phyloP scores from a whole-genome alignment of 2,113 vertebrate species.

The Aptenodytes forsteri region DNA sequence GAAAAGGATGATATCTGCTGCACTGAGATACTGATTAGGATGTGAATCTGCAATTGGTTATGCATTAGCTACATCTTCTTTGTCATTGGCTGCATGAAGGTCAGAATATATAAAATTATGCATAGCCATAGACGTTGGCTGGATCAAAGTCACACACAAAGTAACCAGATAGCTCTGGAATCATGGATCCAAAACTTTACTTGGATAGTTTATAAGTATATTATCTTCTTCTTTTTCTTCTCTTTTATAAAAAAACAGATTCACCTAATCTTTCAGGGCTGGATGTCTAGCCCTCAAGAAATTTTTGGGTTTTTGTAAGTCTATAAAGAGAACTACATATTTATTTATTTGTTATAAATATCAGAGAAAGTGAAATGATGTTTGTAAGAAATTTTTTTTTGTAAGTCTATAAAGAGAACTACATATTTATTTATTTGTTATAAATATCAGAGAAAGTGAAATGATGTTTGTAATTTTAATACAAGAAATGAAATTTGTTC shows the following conservation, averaged over 20 bases:
- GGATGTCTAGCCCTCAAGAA: background rate
- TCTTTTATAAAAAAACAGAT: background rate
- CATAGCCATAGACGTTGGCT: background rate
- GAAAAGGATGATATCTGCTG: background rate
- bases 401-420: background rate
- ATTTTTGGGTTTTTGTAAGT: background rate
- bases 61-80: background rate
- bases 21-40: background rate
- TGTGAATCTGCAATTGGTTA: background rate
- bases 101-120: background rate
- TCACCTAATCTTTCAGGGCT: background rate
- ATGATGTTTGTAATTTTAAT: background rate
- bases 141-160: background rate
- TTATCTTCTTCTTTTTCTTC: background rate
- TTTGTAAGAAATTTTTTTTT: background rate
- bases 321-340: background rate
- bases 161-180: background rate
- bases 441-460: background rate
- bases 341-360: background rate
- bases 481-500: background rate
- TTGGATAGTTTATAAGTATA: background rate
- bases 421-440: background rate
- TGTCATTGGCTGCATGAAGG: rapidly evolving
- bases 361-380: background rate
- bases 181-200: background rate